phyloP scores from a whole-genome alignment of 2,797 vertebrate genomes.

The Oophaga sylvatica region DNA sequence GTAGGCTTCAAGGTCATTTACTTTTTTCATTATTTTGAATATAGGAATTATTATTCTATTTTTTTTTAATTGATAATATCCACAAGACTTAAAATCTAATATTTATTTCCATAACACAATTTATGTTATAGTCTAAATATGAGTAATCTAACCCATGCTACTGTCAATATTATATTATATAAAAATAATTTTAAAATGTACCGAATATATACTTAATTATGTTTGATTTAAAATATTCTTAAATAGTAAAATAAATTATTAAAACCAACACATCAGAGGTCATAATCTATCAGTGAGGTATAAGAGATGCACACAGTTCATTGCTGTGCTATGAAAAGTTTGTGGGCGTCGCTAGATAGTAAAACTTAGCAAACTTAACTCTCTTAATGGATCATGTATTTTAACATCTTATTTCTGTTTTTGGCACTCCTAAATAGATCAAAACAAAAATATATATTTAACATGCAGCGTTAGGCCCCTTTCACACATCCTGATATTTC shows the following conservation, averaged over 20 bases:
- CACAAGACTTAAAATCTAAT: background rate
- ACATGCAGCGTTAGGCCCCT: too few relatives aligned
- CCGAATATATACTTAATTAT: background rate
- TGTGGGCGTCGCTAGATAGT: too few relatives aligned
- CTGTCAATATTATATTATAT: background rate
- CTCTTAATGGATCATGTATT: too few relatives aligned
- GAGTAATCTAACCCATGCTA: background rate
- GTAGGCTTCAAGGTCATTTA: slow-evolving; percentile 59
- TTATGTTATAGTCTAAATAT: background rate
- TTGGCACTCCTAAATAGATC: too few relatives aligned
- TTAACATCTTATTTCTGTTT: too few relatives aligned
- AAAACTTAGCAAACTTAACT: too few relatives aligned
- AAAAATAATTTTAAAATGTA: background rate
- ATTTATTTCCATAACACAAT: background rate
- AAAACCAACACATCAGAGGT: background rate
- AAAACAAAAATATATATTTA: too few relatives aligned
- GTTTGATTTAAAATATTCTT: background rate
- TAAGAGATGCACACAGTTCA: too few relatives aligned
- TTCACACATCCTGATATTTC: too few relatives aligned
- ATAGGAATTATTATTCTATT: background rate
- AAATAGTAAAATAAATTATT: background rate
- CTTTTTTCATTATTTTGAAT: background rate
- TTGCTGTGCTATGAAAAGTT: too few relatives aligned
- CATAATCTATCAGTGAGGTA: too few relatives aligned
- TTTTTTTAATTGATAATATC: background rate